A percentile compares a stretch with the other conserved stretches of the same genome.
Evolutionary conservation across 2,888 invertebrate genomes (phyloP).

Genomic region (Eristalinus sepulchralis): DNA sequence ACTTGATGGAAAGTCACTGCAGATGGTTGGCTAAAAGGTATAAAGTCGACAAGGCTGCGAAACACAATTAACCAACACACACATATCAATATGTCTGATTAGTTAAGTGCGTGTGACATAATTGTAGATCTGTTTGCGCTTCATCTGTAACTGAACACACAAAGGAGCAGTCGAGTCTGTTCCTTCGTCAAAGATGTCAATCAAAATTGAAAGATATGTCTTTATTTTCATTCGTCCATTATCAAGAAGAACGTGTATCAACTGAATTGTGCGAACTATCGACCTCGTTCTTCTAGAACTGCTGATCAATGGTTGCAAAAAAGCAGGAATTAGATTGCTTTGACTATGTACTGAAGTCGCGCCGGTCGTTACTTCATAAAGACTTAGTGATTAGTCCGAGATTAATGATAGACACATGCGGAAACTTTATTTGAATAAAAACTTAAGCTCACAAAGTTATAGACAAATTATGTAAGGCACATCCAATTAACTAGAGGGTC

Average conservation of each 20-base stretch:
- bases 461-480: neutral
- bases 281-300: neutral
- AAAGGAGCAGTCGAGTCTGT: too few relatives aligned
- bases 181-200: too few relatives aligned
- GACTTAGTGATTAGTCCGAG: neutral
- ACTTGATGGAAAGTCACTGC: neutral
- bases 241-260: conserved; percentile 21
- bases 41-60: neutral
- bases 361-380: neutral
- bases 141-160: too few relatives aligned
- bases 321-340: neutral
- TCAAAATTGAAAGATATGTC: neutral
- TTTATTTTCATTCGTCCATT: neutral
- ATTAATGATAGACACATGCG: neutral
- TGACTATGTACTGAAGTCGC: neutral
- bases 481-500: neutral
- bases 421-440: neutral
- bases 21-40: neutral
- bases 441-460: neutral
- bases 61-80: too few relatives aligned
- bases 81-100: too few relatives aligned
- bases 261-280: neutral
- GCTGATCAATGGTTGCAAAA: neutral
- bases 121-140: too few relatives aligned
- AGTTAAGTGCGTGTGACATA: too few relatives aligned